These are phyloP conservation scores for Hylaea fasciaria DNA, from an alignment of 2,888 invertebrate species.

Conservation along the genomic window DNA sequence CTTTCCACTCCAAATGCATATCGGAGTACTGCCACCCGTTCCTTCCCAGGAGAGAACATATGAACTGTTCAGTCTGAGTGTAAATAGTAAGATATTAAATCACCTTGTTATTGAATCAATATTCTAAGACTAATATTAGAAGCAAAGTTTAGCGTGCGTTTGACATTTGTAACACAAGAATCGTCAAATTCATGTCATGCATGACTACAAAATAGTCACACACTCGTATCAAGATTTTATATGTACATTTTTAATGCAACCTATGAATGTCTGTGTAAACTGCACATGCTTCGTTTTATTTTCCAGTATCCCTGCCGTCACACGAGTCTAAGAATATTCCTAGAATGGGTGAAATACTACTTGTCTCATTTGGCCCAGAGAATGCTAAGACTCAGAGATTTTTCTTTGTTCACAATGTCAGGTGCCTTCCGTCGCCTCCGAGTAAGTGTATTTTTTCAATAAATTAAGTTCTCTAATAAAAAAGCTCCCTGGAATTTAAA, in stretches of 20 bases:
- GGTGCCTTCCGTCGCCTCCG: slow-evolving; percentile 64
- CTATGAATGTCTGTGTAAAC: too few species aligned
- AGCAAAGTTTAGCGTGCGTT: too few species aligned
- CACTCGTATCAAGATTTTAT: too few species aligned
- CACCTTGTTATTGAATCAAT: neutral
- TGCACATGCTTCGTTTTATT: neutral
- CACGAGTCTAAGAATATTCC: slow-evolving; percentile 60
- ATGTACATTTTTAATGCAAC: too few species aligned
- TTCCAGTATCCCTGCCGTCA: slow-evolving; percentile 65
- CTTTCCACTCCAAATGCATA: slow-evolving; percentile 59
- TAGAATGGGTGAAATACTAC: slow-evolving; percentile 70
- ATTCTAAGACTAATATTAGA: too few species aligned
- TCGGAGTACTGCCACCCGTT: slow-evolving; percentile 66
- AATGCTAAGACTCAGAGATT: slow-evolving; percentile 60
- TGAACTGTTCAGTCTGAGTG: slow-evolving; percentile 67
- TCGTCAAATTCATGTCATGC: too few species aligned
- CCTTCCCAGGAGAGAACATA: slow-evolving; percentile 62
- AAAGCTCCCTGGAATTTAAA: too few species aligned
- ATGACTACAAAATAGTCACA: too few species aligned
- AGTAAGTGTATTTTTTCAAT: slow-evolving; percentile 57
- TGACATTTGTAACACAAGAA: too few species aligned
- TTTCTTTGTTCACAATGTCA: slow-evolving; percentile 73
- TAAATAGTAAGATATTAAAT: slow-evolving; percentile 60
- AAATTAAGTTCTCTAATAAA: too few species aligned
- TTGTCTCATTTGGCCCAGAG: slow-evolving; percentile 66